Evolutionary conservation across 2,113 vertebrate species (phyloP).

Genomic region (Narcine bancroftii): DNA sequence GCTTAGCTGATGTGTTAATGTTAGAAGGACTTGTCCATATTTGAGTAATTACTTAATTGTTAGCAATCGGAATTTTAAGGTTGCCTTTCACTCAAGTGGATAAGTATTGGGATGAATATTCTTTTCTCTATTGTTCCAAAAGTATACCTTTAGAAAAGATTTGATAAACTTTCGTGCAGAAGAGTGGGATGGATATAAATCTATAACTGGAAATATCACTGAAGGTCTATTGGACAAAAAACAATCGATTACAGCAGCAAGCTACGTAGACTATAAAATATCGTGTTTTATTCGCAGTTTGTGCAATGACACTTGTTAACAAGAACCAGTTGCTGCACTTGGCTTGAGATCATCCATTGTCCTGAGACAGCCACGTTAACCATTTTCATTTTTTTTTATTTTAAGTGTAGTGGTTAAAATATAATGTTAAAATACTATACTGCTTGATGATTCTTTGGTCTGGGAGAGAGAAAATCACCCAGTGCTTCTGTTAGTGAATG

Average conservation of each 20-base stretch:
- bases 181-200: neutral
- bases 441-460: neutral
- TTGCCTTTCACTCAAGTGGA: neutral
- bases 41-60: neutral
- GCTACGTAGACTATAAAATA: neutral
- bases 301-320: neutral
- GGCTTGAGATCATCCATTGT: neutral
- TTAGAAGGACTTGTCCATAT: conserved; percentile 26
- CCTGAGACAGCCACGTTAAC: neutral
- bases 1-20: neutral
- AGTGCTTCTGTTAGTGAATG: neutral
- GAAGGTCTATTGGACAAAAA: neutral
- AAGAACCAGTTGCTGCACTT: neutral
- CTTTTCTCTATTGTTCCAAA: neutral
- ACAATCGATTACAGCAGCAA: neutral
- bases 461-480: neutral
- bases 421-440: neutral
- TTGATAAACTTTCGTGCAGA: neutral
- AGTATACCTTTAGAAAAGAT: neutral
- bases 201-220: neutral
- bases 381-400: neutral
- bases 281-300: neutral
- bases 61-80: conserved; percentile 2
- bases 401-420: neutral
- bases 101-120: conserved; percentile 3